Conservation (phyloP, 92 coral and sea anemone genomes). For the Heliopora coerulea region DNA sequence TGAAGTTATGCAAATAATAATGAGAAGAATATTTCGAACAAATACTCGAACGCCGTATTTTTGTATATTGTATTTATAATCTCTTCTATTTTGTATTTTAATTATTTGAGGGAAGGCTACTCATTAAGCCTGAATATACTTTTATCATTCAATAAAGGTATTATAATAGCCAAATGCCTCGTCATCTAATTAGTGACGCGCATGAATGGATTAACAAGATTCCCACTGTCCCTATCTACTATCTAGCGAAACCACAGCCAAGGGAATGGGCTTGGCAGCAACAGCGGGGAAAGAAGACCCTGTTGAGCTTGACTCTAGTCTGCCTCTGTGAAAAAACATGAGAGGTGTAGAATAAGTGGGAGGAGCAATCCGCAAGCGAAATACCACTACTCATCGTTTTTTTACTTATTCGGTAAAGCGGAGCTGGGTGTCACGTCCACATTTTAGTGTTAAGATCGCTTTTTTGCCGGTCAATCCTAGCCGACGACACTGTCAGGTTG, state of each 20-base stretch:
- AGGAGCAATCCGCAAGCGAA: conserved; percentile 23
- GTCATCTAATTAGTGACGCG: conserved; percentile 60
- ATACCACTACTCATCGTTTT: conserved; percentile 33
- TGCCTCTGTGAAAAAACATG: conserved; percentile 27
- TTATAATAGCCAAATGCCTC: conserved; percentile 58
- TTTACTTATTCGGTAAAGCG: conserved; percentile 27
- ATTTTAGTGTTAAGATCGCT: conserved; percentile 23
- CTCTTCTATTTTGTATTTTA: too few relatives aligned
- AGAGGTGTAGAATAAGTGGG: conserved; percentile 4
- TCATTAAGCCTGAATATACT: background rate
- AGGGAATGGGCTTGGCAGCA: conserved; percentile 49
- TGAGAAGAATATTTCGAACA: too few relatives aligned
- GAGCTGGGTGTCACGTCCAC: conserved; percentile 28
- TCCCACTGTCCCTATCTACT: conserved; percentile 58
- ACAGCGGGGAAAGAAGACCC: conserved; percentile 58
- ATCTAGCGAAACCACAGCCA: conserved; percentile 47
- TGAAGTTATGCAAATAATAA: too few relatives aligned
- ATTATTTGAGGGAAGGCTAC: too few relatives aligned
- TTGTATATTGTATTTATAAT: background rate
- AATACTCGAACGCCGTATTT: background rate
- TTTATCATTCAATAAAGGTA: conserved; percentile 10
- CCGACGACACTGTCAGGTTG: conserved; percentile 59
- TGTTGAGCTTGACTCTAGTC: conserved; percentile 53
- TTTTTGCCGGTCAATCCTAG: conserved; percentile 25
- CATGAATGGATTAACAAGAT: conserved; percentile 57